Conservation (phyloP, 2,797 vertebrate species). For the Coregonus ussuriensis region DNA sequence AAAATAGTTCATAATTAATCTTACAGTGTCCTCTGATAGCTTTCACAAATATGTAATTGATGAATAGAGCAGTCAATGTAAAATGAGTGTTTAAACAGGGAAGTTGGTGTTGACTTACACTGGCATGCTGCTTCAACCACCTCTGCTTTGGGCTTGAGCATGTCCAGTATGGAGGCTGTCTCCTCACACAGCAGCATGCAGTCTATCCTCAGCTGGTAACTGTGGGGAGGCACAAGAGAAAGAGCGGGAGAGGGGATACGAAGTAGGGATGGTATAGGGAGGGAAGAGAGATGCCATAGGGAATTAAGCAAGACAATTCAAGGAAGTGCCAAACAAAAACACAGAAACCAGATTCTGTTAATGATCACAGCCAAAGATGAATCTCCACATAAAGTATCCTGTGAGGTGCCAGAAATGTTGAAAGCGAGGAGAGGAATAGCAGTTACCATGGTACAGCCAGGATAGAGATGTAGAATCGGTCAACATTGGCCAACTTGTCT, state of each 20-base stretch:
- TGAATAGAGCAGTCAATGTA: neutral
- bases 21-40: neutral
- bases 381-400: neutral
- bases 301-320: neutral
- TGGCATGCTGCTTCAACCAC: conserved; percentile 83
- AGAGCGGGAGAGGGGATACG: neutral
- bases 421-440: neutral
- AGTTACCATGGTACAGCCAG: conserved; percentile 85
- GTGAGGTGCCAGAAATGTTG: neutral
- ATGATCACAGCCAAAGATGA: neutral
- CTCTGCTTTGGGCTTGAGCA: conserved; percentile 86
- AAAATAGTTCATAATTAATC: neutral
- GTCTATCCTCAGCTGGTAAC: conserved; percentile 92
- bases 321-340: neutral
- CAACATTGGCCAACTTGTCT: conserved; percentile 86
- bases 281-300: neutral
- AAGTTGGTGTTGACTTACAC: conserved; percentile 70
- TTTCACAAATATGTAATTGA: neutral
- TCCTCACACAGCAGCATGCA: conserved; percentile 94
- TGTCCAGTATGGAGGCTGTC: conserved; percentile 81
- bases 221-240: conserved; percentile 46
- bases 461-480: conserved; percentile 88
- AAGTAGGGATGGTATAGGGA: neutral
- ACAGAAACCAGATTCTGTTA: neutral
- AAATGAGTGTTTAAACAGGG: conserved; percentile 1